Evolutionary conservation across 1,140 invertebrate species (phyloP), one percentile per base, ranked within the genome.

Genomic region (Gryllus bimaculatus): DNA sequence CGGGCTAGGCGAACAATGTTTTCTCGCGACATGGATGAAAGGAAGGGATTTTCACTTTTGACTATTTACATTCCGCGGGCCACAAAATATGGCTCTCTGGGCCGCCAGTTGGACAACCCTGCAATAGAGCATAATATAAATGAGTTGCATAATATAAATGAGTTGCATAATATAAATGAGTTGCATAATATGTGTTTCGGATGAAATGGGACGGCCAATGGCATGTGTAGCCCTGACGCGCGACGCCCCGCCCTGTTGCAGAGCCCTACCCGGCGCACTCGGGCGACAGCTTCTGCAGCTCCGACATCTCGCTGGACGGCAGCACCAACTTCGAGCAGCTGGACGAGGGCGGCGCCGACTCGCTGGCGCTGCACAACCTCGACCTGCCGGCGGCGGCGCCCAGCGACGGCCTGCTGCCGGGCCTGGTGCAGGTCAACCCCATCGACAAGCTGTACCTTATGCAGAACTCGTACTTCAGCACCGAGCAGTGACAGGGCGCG

Each of bases 401-500:
- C 87, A 89, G 82, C 80, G 80, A 54, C 79, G 83, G 49, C 85
- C 89, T 49, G 82, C 90, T 78, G 83, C 84, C 86, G 81, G 84
- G 86, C 81, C 83, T 84, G 74, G 88, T 91, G 15, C 91, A 93
- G 84, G 87, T 92, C 83, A 98, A 98, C 86, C 97, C 96, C 54
- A 98, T 99, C 82, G 96, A 99, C 86, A 98, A 98, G 88, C 90
- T 98, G 75, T 99, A 98, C 88, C 93, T 97, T 83, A 99, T 99
- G 97, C 95, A 97, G 86, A 96, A 94, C 86, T 96, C 94, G 54
- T 98, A 98, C 85, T 98, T 98, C 84, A 93, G 90, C 83, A 90
- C 84, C 0, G 84, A 85, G 78, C 83, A 84, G 81, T 84, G 81
- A 81, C 54, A 66, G 54, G 54, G 54, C 54, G 54, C 26, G 26